Percentiles rank a stretch among this genome's conserved stretches.
phyloP scores from a whole-genome alignment of 2,797 vertebrate species.

The Carcharodon carcharias region DNA sequence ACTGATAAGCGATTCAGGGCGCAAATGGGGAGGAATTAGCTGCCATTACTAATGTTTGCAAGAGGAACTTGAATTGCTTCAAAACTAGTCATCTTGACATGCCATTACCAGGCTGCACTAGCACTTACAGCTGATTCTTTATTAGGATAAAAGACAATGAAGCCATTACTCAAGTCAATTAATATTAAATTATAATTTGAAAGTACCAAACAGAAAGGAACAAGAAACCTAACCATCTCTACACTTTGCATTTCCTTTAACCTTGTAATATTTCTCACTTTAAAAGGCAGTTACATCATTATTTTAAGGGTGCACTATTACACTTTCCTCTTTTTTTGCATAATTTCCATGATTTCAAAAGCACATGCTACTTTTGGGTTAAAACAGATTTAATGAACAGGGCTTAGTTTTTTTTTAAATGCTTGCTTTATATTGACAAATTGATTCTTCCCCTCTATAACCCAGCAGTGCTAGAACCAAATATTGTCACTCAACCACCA shows the following conservation, averaged over 20 bases:
- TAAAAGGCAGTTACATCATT: not conserved
- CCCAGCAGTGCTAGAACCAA: not conserved
- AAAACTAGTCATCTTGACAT: not conserved
- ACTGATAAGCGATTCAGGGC: not conserved
- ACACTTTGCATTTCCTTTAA: constrained; percentile 9
- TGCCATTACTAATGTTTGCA: not conserved
- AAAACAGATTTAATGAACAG: not conserved
- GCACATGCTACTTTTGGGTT: not conserved
- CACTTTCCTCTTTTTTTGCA: not conserved
- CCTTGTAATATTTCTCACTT: not conserved
- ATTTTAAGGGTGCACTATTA: not conserved
- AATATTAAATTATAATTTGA: not conserved
- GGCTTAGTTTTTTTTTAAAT: not conserved
- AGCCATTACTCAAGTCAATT: not conserved
- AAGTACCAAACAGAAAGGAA: not conserved
- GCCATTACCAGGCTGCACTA: not conserved
- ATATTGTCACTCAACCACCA: not conserved
- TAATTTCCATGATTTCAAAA: not conserved
- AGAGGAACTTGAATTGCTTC: not conserved
- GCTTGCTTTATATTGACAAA: not conserved
- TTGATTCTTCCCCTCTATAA: not conserved
- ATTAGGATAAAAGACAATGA: not conserved
- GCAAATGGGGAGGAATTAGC: too few species aligned
- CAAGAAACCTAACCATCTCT: not conserved
- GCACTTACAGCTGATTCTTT: not conserved